phyloP scores from a whole-genome alignment of 2,888 invertebrate genomes.

The Orthosia gothica region DNA sequence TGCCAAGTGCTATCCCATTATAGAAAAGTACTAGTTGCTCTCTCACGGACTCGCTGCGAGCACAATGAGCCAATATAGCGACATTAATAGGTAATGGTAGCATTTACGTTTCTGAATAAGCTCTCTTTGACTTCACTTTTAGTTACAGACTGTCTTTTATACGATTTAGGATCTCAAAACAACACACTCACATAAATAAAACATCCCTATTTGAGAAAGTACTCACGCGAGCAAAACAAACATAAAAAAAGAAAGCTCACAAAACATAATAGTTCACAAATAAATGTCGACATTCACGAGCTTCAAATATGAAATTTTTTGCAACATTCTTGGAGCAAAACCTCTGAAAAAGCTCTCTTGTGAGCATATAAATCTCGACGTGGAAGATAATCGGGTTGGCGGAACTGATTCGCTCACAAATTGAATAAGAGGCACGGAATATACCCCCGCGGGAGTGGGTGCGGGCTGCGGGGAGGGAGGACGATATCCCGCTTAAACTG shows the following conservation, averaged over 20 bases:
- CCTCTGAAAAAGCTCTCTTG: slow-evolving; percentile 82
- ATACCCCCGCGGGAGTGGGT: slow-evolving; percentile 77
- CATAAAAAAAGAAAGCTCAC: slow-evolving; percentile 22
- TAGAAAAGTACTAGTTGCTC: slow-evolving; percentile 84
- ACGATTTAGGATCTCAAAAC: slow-evolving; percentile 7
- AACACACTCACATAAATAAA: slow-evolving; percentile 27
- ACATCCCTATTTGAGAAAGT: slow-evolving; percentile 22
- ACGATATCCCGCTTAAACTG: slow-evolving; percentile 79
- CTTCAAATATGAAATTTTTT: slow-evolving; percentile 73
- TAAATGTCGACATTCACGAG: slow-evolving; percentile 67
- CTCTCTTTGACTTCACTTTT: slow-evolving; percentile 35
- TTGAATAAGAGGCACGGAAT: slow-evolving; percentile 89
- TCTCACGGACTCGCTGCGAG: slow-evolving; percentile 76
- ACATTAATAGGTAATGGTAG: slow-evolving; percentile 72
- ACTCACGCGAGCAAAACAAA: slow-evolving; percentile 31
- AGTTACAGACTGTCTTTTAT: neutral
- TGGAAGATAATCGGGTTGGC: slow-evolving; percentile 90
- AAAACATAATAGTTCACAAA: slow-evolving; percentile 61
- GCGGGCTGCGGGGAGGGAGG: slow-evolving; percentile 68
- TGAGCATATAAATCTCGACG: slow-evolving; percentile 88
- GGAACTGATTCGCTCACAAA: slow-evolving; percentile 90
- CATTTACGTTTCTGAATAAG: slow-evolving; percentile 63
- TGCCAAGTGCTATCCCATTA: slow-evolving; percentile 85
- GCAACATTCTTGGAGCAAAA: slow-evolving; percentile 75
- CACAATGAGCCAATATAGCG: slow-evolving; percentile 82